Evolutionary conservation across 2,113 vertebrate genomes (phyloP), one percentile per base, ranked within the genome.

Genomic region (Indri indri): DNA sequence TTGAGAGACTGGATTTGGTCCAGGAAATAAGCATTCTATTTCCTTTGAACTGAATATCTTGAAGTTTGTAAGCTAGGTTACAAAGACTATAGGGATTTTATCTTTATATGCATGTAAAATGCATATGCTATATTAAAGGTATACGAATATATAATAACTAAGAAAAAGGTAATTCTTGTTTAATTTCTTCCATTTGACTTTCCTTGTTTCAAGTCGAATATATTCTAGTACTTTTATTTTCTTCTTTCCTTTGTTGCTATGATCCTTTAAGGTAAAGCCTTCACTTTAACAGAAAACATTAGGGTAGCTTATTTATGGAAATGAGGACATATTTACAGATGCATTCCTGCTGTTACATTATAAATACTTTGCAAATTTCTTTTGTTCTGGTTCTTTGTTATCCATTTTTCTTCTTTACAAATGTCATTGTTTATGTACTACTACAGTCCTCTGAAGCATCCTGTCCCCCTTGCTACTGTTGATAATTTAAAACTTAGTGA

Each of bases 1-100:
- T 96, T 97, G 86, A 97, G 81, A 94, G 61, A 97, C 18, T 97
- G 95, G 84, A 95, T 96, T 88, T 88, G 52, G 73, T 90, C 84
- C 90, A 97, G 77, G 76, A 97, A 97, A 92, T 94, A 77, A 87
- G 59, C 34, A 40, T 83, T 95, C 52, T 93, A 16, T 96, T 96
- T 95, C 77, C 63, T 32, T 97, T 95, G n/a, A 95, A 23, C 22
- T 93, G 63, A 70, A 20, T 91, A 68, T 65, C 86, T 91, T 91
- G 52, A 97, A 92, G 42, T 70, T 95, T 90, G 34, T 90, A 92
- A 81, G 16, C 61, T n/a, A 92, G 54, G 27, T 77, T 90, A 91
- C 93, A 37, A 96, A 77, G 47, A 94, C 45, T 42, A 3, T 86
- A 59, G 23, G 45, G 22, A 63, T 92, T 97, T 94, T 81, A 42